Percentiles rank a stretch among this genome's conserved stretches.
phyloP scores from a whole-genome alignment of 1,140 invertebrate genomes.

The Zophobas morio region DNA sequence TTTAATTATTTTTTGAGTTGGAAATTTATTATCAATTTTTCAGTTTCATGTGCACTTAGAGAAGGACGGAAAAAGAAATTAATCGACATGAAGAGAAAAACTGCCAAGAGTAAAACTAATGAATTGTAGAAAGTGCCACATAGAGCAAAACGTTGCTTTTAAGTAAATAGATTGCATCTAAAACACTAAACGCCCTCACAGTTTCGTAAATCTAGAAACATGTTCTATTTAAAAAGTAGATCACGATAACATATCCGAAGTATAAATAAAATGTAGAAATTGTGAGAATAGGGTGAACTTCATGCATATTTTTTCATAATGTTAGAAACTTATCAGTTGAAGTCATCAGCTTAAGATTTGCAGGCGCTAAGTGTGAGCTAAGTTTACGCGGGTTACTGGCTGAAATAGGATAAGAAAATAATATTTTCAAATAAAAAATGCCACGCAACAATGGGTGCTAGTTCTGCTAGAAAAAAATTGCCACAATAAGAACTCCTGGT shows the following conservation, averaged over 20 bases:
- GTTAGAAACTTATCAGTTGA: too few species aligned
- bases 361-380: too few species aligned
- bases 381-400: too few species aligned
- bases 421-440: too few species aligned
- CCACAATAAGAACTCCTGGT: too few species aligned
- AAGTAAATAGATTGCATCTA: neutral
- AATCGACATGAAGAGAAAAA: neutral
- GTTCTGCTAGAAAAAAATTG: too few species aligned
- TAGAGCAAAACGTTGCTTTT: neutral
- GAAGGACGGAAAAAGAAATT: too few species aligned
- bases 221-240: neutral
- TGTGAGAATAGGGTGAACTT: neutral
- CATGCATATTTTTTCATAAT: neutral
- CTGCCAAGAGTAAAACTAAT: neutral
- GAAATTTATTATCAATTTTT: neutral
- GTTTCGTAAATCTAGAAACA: neutral
- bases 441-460: too few species aligned
- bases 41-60: neutral
- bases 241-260: neutral
- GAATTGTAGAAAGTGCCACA: constrained; percentile 4
- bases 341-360: too few species aligned
- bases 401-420: too few species aligned
- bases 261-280: constrained; percentile 1
- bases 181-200: neutral
- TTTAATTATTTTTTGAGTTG: constrained; percentile 25